These are phyloP conservation scores for Pangasius djambal DNA, from an alignment of 2,797 vertebrate species.

Conservation along the genomic window DNA sequence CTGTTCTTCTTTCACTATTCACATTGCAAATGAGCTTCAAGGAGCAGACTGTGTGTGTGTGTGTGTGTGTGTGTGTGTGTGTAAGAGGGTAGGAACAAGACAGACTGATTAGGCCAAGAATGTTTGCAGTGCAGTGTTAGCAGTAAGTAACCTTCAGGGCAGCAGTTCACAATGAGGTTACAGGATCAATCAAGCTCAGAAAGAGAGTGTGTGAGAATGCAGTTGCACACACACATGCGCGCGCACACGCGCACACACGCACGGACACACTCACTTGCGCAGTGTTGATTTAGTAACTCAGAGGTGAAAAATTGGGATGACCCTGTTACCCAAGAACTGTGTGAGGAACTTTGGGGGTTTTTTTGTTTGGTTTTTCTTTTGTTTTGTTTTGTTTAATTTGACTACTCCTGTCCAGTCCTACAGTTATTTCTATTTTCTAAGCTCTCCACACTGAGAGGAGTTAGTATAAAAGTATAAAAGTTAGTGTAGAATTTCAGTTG, in stretches of 20 bases:
- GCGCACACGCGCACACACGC: neutral
- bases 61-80: constrained; percentile 17
- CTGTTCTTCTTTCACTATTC: constrained; percentile 60
- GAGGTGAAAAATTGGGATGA: constrained; percentile 1
- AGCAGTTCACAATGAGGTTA: constrained; percentile 70
- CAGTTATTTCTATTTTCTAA: neutral
- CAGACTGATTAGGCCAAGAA: constrained; percentile 54
- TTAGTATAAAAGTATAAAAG: neutral
- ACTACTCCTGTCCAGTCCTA: neutral
- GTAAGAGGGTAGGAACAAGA: neutral
- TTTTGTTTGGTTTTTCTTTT: too few relatives aligned
- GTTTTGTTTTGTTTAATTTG: neutral
- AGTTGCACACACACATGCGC: neutral
- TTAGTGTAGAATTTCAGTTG: neutral
- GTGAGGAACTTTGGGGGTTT: neutral
- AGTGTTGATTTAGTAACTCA: constrained; percentile 5
- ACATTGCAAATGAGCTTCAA: constrained; percentile 50
- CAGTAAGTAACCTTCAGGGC: constrained; percentile 71
- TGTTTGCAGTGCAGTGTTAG: constrained; percentile 67
- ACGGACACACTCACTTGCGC: neutral
- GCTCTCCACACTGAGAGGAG: neutral
- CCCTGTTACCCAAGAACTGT: neutral
- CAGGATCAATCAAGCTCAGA: constrained; percentile 71
- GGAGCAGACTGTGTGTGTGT: constrained; percentile 18
- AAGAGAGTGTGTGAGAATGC: constrained; percentile 47